A percentile compares a stretch with the other conserved stretches of the same genome.
Conservation (phyloP, 2,888 invertebrate species). For the Andrena trimmerana region DNA sequence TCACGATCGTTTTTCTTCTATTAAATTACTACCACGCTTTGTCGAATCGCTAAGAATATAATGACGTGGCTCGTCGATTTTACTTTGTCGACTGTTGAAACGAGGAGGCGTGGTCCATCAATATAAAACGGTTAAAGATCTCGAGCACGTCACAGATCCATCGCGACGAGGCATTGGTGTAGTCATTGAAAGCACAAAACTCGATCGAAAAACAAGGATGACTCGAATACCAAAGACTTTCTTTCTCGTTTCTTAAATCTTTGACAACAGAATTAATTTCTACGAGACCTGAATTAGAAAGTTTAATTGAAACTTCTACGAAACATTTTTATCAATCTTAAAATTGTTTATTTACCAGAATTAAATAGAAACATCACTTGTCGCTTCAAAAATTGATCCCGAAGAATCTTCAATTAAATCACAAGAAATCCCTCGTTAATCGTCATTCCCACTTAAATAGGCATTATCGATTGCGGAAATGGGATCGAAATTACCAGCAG, state of each 20-base stretch:
- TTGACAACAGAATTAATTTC: too few relatives aligned
- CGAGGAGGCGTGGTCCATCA: slow-evolving; percentile 74
- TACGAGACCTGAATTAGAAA: too few relatives aligned
- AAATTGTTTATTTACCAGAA: too few relatives aligned
- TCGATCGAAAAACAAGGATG: not conserved
- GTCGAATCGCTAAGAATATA: slow-evolving; percentile 26
- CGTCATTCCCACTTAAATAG: not conserved
- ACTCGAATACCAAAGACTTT: too few relatives aligned
- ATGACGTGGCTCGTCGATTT: slow-evolving; percentile 41
- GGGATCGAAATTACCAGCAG: not conserved
- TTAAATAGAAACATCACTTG: too few relatives aligned
- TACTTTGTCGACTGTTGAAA: slow-evolving; percentile 55
- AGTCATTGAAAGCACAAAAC: not conserved
- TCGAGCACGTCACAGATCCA: slow-evolving; percentile 49
- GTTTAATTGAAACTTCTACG: too few relatives aligned
- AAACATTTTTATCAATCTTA: too few relatives aligned
- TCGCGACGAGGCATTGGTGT: slow-evolving; percentile 35
- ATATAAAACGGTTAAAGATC: slow-evolving; percentile 64
- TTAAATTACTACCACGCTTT: not conserved
- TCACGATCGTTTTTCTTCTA: too few relatives aligned
- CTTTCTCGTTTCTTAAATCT: too few relatives aligned
- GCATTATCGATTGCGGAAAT: not conserved
- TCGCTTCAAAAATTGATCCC: too few relatives aligned
- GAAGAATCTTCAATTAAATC: too few relatives aligned
- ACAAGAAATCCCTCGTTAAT: too few relatives aligned